Evolutionary conservation across 2,113 vertebrate species (phyloP).

Genomic region (Pseudolaguvia tuberculata): DNA sequence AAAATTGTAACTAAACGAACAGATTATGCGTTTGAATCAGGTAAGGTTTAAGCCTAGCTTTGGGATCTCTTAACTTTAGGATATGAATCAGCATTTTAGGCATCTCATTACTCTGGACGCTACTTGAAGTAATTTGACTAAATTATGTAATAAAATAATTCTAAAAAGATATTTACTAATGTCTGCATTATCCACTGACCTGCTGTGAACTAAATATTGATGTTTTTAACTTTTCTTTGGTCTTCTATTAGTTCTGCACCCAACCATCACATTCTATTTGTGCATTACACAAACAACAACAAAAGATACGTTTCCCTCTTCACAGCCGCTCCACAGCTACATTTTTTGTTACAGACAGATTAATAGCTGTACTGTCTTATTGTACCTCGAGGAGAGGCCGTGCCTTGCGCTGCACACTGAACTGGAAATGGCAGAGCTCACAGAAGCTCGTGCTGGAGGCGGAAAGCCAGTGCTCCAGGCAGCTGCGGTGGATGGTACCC

Average conservation of each 20-base stretch:
- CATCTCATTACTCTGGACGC: slow-evolving; percentile 16
- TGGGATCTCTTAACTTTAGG: background rate
- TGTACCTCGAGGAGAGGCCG: slow-evolving; percentile 87
- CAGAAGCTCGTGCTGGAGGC: slow-evolving; percentile 98
- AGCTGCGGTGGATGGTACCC: slow-evolving; percentile 92
- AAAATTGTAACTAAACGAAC: slow-evolving; percentile 30
- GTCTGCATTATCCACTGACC: background rate
- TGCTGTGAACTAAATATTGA: background rate
- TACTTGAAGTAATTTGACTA: background rate
- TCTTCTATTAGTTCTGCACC: slow-evolving; percentile 32
- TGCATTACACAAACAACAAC: background rate
- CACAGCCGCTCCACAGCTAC: background rate
- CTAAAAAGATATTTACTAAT: too few relatives aligned
- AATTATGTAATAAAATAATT: background rate
- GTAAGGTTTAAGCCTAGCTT: slow-evolving; percentile 12
- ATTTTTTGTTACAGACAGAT: background rate
- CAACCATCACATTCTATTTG: slow-evolving; percentile 53
- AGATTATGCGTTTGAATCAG: slow-evolving; percentile 8
- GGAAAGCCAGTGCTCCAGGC: slow-evolving; percentile 93
- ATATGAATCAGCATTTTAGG: slow-evolving; percentile 10
- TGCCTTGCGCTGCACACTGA: slow-evolving; percentile 84
- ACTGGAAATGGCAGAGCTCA: slow-evolving; percentile 94
- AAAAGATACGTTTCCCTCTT: background rate
- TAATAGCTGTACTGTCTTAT: background rate
- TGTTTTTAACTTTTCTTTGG: background rate